A percentile compares a stretch with the other conserved stretches of the same genome.
Conservation (phyloP, 2,888 invertebrate genomes). For the Diplolepis rosae region DNA sequence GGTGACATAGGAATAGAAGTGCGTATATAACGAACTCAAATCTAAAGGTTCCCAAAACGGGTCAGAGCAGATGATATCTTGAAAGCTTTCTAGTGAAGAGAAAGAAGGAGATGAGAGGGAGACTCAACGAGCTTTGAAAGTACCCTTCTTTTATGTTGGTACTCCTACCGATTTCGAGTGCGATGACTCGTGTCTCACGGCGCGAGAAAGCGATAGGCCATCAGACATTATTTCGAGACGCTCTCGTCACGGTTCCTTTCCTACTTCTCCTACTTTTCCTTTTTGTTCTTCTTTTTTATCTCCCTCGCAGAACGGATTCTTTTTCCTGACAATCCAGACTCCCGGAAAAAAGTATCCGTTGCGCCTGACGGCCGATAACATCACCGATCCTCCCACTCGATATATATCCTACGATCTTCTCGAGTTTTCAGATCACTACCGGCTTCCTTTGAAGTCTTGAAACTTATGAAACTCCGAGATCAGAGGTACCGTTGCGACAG, state of each 20-base stretch:
- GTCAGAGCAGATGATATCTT: neutral
- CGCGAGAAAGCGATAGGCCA: conserved; percentile 56
- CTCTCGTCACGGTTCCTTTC: conserved; percentile 51
- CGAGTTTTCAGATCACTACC: conserved; percentile 18
- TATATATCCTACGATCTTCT: conserved; percentile 23
- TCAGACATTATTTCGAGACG: conserved; percentile 54
- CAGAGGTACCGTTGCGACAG: conserved; percentile 13
- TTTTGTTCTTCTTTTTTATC: conserved; percentile 36
- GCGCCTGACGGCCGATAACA: conserved; percentile 54
- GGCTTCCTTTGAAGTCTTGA: conserved; percentile 33
- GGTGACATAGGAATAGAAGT: neutral
- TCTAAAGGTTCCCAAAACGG: neutral
- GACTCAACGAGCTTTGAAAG: neutral
- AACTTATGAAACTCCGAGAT: conserved; percentile 6
- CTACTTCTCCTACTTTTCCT: conserved; percentile 39
- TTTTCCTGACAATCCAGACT: conserved; percentile 36
- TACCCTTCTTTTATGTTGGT: conserved; percentile 18
- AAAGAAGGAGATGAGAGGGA: neutral
- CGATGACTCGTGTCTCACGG: conserved; percentile 58
- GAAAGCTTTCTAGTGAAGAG: neutral
- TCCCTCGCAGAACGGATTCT: conserved; percentile 49
- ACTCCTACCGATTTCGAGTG: conserved; percentile 43
- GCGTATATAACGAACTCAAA: neutral
- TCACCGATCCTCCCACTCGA: conserved; percentile 41
- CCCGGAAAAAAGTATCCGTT: conserved; percentile 58